Evolutionary conservation across 2,797 vertebrate genomes (phyloP).

Genomic region (Enteromius viviparus): DNA sequence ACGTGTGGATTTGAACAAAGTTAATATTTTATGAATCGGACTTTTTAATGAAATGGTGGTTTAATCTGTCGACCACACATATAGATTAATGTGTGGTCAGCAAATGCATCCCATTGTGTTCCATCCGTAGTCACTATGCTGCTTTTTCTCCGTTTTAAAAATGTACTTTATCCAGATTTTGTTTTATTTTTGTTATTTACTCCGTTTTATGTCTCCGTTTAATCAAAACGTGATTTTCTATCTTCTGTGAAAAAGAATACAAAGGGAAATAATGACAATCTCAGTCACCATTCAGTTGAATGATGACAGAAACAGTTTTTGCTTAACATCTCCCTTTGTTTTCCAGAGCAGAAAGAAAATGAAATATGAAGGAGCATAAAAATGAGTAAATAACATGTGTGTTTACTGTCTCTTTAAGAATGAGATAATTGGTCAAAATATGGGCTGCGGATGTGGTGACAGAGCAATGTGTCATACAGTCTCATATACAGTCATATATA

Average conservation of each 20-base stretch:
- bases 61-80: no score
- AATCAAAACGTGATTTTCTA: neutral
- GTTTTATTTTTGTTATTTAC: neutral
- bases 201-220: neutral
- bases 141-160: neutral
- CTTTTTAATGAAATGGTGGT: neutral
- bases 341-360: conserved; percentile 6
- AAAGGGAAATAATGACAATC: neutral
- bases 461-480: neutral
- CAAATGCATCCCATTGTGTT: conserved; percentile 3
- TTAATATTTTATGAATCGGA: neutral
- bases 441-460: neutral
- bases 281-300: conserved; percentile 2
- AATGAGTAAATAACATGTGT: neutral
- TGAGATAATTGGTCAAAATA: conserved; percentile 4
- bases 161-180: neutral
- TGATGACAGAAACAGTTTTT: neutral
- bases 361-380: neutral
- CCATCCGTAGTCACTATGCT: neutral
- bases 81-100: neutral
- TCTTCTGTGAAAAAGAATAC: neutral
- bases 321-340: neutral
- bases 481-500: no score
- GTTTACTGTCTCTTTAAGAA: conserved; percentile 19
- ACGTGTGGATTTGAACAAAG: neutral